phyloP scores from a whole-genome alignment of 2,797 vertebrate species.

The Chiroxiphia lanceolata region DNA sequence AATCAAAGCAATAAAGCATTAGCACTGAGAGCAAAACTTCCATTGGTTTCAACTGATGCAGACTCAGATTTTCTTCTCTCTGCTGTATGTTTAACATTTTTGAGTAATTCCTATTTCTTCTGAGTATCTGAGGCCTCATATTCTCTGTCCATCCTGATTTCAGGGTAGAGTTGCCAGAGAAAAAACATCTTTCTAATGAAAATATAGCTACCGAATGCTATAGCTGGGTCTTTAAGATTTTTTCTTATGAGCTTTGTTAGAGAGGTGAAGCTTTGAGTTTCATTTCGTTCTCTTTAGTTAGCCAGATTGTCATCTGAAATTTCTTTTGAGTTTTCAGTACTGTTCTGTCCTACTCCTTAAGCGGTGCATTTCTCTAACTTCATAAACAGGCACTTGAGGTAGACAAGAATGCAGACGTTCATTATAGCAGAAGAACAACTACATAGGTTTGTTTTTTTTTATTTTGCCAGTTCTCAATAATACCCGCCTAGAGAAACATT shows the following conservation, averaged over 20 bases:
- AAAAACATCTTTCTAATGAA: not conserved
- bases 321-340: not conserved
- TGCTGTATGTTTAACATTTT: not conserved
- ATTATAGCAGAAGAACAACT: not conserved
- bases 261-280: not conserved
- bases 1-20: not conserved
- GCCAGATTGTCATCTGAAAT: not conserved
- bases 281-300: not conserved
- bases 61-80: not conserved
- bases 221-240: not conserved
- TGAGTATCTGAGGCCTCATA: not conserved
- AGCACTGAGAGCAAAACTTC: not conserved
- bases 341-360: not conserved
- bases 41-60: not conserved
- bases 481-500: not conserved
- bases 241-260: not conserved
- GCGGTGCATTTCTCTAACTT: not conserved
- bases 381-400: not conserved
- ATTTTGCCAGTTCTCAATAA: not conserved
- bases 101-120: not conserved
- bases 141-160: not conserved
- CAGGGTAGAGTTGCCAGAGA: not conserved
- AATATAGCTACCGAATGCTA: not conserved
- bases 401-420: not conserved
- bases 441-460: not conserved